Conservation (phyloP, 64 coral and sea anemone species). For the Acropora yongei region DNA sequence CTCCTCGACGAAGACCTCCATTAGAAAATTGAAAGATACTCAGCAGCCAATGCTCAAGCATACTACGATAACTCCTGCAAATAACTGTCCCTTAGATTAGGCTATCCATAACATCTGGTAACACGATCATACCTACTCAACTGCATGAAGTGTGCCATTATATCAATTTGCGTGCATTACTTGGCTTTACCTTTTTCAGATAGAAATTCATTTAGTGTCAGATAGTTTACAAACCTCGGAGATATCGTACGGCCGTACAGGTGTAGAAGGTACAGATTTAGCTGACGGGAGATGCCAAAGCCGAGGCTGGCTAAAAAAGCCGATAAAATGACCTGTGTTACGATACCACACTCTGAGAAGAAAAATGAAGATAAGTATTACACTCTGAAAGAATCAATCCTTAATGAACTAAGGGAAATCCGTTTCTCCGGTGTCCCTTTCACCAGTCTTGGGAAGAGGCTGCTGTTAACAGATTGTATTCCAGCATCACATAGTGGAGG, state of each 20-base stretch:
- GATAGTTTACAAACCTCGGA: constrained; percentile 70
- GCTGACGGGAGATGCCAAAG: constrained; percentile 90
- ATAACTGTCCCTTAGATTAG: not conserved
- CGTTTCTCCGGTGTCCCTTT: too few relatives aligned
- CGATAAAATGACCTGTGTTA: constrained; percentile 96
- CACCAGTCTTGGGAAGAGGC: too few relatives aligned
- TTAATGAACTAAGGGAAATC: not conserved
- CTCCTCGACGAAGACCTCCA: too few relatives aligned
- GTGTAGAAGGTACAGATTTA: constrained; percentile 92
- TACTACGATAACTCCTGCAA: too few relatives aligned
- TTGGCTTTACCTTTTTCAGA: too few relatives aligned
- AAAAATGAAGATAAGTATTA: not conserved
- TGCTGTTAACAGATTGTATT: too few relatives aligned
- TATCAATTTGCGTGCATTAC: too few relatives aligned
- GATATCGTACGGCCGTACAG: constrained; percentile 94
- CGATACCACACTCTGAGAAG: constrained; percentile 89
- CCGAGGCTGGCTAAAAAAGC: constrained; percentile 95
- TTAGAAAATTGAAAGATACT: too few relatives aligned
- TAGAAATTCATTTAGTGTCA: too few relatives aligned
- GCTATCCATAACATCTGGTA: not conserved
- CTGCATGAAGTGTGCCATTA: not conserved
- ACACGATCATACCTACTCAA: not conserved
- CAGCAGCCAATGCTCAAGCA: too few relatives aligned
- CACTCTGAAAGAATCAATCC: not conserved
- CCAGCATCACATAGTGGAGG: too few relatives aligned